Evolutionary conservation across 2,888 invertebrate species (phyloP).

Genomic region (Uloborus plumipes): DNA sequence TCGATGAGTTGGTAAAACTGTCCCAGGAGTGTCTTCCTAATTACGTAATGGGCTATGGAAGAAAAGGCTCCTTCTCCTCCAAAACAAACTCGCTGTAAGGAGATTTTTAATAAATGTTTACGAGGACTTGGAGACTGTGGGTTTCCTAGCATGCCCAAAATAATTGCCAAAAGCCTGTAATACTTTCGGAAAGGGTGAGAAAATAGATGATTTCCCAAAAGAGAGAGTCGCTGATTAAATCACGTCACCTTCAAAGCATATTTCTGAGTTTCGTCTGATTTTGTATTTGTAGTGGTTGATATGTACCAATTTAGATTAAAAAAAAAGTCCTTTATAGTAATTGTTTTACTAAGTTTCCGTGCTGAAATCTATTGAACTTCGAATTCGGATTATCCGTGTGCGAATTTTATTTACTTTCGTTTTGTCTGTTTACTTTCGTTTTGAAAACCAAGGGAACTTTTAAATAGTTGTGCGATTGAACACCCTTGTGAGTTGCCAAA

Average conservation of each 20-base stretch:
- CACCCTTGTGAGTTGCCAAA: no score
- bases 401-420: not conserved
- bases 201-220: slow-evolving; percentile 52
- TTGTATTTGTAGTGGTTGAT: slow-evolving; percentile 2
- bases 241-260: slow-evolving; percentile 8
- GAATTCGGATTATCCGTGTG: not conserved
- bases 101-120: slow-evolving; percentile 62
- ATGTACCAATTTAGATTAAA: not conserved
- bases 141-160: slow-evolving; percentile 36
- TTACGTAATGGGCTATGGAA: slow-evolving; percentile 54
- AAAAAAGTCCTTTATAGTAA: no score
- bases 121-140: slow-evolving; percentile 39
- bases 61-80: slow-evolving; percentile 18
- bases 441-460: no score
- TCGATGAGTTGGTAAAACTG: slow-evolving; percentile 30
- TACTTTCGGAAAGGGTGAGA: slow-evolving; percentile 37
- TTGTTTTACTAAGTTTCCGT: not conserved
- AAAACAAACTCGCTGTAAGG: slow-evolving; percentile 34
- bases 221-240: slow-evolving; percentile 53
- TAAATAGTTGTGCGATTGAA: no score
- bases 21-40: slow-evolving; percentile 40
- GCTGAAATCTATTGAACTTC: not conserved
- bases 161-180: slow-evolving; percentile 28
- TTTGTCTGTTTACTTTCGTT: no score
- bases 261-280: slow-evolving; percentile 14